These are phyloP conservation scores for Idris sp. DNA, from an alignment of 1,140 invertebrate species.

Conservation along the genomic window DNA sequence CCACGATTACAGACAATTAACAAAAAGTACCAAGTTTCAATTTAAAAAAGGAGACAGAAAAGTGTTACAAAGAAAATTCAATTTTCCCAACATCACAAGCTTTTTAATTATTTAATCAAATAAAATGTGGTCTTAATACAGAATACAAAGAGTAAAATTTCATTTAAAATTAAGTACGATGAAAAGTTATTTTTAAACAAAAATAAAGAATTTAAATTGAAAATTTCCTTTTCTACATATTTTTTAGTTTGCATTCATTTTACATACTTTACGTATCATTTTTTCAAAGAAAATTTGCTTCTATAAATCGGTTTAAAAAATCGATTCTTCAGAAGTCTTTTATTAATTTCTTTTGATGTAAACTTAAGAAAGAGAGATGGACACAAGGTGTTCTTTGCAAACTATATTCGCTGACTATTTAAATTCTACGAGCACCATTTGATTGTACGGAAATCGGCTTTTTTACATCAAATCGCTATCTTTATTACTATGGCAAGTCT, in stretches of 20 bases:
- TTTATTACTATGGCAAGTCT: constrained; percentile 18
- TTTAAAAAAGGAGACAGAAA: constrained; percentile 1
- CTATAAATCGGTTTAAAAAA: too few relatives aligned
- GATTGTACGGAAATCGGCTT: neutral
- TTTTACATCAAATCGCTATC: constrained; percentile 32
- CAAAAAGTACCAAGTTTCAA: constrained; percentile 4
- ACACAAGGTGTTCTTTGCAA: neutral
- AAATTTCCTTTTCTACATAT: constrained; percentile 37
- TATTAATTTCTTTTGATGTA: constrained; percentile 4
- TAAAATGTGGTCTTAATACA: constrained; percentile 15
- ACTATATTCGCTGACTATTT: constrained; percentile 1
- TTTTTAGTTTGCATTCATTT: too few relatives aligned
- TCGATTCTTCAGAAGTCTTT: constrained; percentile 23
- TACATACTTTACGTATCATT: constrained; percentile 28
- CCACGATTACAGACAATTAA: constrained; percentile 5
- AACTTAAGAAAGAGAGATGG: neutral
- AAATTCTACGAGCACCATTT: constrained; percentile 2
- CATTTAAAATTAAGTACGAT: constrained; percentile 19
- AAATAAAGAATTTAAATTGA: constrained; percentile 26
- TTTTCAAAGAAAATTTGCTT: too few relatives aligned
- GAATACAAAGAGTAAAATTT: constrained; percentile 12
- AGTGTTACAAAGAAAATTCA: neutral
- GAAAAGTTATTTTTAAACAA: constrained; percentile 23
- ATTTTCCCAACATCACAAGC: neutral
- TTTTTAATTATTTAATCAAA: constrained; percentile 9